phyloP scores from a whole-genome alignment of 2,113 vertebrate species.

The Oryzias melastigma region DNA sequence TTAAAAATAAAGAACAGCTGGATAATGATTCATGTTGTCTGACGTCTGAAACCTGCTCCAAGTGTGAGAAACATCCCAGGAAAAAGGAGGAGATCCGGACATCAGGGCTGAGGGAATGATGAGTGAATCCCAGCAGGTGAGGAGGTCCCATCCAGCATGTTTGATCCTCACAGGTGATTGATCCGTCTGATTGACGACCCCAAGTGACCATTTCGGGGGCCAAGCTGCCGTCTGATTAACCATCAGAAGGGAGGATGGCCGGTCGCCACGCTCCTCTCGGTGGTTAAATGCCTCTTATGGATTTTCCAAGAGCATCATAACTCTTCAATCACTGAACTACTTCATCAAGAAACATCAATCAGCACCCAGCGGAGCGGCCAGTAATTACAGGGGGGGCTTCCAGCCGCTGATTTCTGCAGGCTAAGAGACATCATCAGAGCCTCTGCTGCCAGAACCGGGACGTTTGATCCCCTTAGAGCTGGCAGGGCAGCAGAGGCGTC shows the following conservation, averaged over 20 bases:
- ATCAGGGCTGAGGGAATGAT: constrained; percentile 6
- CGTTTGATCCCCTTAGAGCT: constrained; percentile 32
- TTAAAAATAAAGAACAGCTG: no score
- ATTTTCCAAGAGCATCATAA: constrained; percentile 58
- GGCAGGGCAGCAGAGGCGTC: constrained; percentile 12
- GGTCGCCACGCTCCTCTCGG: constrained; percentile 35
- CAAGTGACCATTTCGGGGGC: constrained; percentile 25
- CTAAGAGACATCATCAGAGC: constrained; percentile 1
- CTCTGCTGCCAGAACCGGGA: constrained; percentile 18
- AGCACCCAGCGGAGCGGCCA: constrained; percentile 36
- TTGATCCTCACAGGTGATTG: constrained; percentile 27
- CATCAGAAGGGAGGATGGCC: constrained; percentile 40
- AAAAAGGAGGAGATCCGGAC: constrained; percentile 6
- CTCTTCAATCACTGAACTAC: constrained; percentile 71
- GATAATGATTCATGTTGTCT: no score
- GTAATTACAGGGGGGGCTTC: constrained; percentile 65
- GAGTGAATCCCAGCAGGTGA: constrained; percentile 25
- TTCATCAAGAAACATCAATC: constrained; percentile 72
- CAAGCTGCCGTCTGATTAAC: constrained; percentile 54
- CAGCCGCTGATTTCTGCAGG: constrained; percentile 62
- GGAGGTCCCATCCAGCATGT: background rate
- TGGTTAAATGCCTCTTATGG: constrained; percentile 61
- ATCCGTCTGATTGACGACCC: constrained; percentile 54
- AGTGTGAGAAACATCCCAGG: background rate
- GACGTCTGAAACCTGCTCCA: background rate